phyloP scores from a whole-genome alignment of 2,113 vertebrate genomes.

The Ptilonorhynchus violaceus region DNA sequence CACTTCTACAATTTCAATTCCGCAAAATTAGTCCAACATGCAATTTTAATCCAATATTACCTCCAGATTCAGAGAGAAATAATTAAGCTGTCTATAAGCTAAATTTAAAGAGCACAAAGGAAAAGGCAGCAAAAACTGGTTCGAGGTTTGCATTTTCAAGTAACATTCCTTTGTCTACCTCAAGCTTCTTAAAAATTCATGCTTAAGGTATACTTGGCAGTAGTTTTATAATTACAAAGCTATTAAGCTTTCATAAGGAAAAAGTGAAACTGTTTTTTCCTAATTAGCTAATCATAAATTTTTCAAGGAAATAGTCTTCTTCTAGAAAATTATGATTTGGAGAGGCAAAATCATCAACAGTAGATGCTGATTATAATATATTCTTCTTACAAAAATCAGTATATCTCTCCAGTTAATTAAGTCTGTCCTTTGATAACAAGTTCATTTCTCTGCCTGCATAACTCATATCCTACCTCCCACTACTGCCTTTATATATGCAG shows the following conservation, averaged over 20 bases:
- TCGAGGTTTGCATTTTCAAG: not conserved
- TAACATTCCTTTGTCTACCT: not conserved
- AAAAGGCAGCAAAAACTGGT: not conserved
- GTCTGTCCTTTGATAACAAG: not conserved
- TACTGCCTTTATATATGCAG: not conserved
- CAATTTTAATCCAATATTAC: not conserved
- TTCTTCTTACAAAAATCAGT: not conserved
- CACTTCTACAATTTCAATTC: not conserved
- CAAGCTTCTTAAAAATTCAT: conserved; percentile 3
- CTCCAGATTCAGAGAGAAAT: conserved; percentile 2
- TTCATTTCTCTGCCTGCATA: not conserved
- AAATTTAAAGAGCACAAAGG: conserved; percentile 22
- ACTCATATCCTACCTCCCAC: not conserved
- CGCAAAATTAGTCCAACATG: not conserved
- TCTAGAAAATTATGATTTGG: not conserved
- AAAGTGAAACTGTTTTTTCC: not conserved
- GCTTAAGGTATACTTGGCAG: conserved; percentile 6
- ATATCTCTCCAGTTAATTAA: not conserved
- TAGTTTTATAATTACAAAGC: conserved; percentile 17
- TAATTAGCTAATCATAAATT: conserved; percentile 11
- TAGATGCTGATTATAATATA: not conserved
- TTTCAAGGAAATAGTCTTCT: not conserved
- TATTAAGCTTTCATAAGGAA: not conserved
- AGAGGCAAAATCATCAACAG: not conserved
- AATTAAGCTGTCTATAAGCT: conserved; percentile 27